Conservation (phyloP, 53 echinoderm and acorn worm species). For the Arbacia lixula region DNA sequence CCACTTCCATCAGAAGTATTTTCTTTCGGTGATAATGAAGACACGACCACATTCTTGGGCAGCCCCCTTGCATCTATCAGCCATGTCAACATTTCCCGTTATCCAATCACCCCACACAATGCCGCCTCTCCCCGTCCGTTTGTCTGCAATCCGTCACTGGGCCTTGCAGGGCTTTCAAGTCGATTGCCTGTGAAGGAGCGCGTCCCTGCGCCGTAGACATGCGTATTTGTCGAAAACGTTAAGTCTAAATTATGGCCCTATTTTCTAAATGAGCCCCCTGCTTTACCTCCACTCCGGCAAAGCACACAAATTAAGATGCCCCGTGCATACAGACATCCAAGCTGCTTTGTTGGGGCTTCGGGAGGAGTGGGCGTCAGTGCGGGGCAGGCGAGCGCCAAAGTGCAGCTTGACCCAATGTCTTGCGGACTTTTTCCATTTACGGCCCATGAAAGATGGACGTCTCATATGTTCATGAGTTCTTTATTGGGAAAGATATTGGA, state of each 20-base stretch:
- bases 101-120: no score
- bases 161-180: no score
- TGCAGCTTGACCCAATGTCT: constrained; percentile 17
- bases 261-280: constrained; percentile 46
- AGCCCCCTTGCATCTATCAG: no score
- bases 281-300: constrained; percentile 13
- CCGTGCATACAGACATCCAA: constrained; percentile 15
- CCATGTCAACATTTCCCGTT: no score
- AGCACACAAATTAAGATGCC: constrained; percentile 36
- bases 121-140: no score
- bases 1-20: no score
- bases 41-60: no score
- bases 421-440: constrained; percentile 17
- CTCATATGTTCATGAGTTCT: constrained; percentile 42
- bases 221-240: constrained; percentile 52
- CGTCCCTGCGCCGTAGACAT: constrained; percentile 34
- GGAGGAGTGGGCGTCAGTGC: background rate
- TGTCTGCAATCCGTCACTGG: no score
- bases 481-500: constrained; percentile 30
- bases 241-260: constrained; percentile 55
- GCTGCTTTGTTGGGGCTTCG: constrained; percentile 1
- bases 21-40: no score
- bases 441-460: constrained; percentile 30
- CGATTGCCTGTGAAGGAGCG: no score
- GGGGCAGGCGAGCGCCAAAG: background rate